These are phyloP conservation scores for Cheilosia variabilis DNA, from an alignment of 2,888 invertebrate genomes.

Conservation along the genomic window DNA sequence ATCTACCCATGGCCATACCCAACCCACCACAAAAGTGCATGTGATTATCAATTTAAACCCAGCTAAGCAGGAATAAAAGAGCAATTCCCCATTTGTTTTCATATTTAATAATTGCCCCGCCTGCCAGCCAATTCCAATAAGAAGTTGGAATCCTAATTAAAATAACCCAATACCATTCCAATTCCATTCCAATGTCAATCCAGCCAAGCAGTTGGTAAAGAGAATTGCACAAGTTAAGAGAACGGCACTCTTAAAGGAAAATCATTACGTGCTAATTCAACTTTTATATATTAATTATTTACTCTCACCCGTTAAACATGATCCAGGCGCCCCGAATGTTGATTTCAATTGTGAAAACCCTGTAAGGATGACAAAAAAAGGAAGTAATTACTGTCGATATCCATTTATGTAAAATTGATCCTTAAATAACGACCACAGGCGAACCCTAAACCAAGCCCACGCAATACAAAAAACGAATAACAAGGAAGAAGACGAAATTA, in stretches of 20 bases:
- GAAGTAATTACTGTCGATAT: constrained; percentile 20
- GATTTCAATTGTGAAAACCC: constrained; percentile 82
- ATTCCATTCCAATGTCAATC: constrained; percentile 19
- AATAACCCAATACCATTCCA: constrained; percentile 6
- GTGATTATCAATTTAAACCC: no score
- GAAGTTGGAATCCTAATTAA: neutral
- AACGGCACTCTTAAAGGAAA: neutral
- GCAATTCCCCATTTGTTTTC: no score
- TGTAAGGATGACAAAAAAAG: constrained; percentile 75
- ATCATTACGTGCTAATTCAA: constrained; percentile 27
- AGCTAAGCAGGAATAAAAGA: no score
- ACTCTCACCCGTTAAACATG: constrained; percentile 81
- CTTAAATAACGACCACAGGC: constrained; percentile 39
- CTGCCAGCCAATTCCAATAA: neutral
- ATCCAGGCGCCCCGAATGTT: constrained; percentile 80
- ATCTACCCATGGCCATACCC: no score
- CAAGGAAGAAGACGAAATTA: constrained; percentile 31
- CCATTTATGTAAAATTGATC: constrained; percentile 46
- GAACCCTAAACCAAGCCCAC: constrained; percentile 18
- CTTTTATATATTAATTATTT: constrained; percentile 20
- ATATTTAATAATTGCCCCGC: no score
- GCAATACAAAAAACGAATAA: neutral
- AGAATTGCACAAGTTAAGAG: constrained; percentile 25
- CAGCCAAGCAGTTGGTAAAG: neutral
- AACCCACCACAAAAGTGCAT: no score